These are phyloP conservation scores for Oscarella lobularis DNA, from an alignment of 37 sponge, comb jelly and placozoan genomes.

Conservation along the genomic window DNA sequence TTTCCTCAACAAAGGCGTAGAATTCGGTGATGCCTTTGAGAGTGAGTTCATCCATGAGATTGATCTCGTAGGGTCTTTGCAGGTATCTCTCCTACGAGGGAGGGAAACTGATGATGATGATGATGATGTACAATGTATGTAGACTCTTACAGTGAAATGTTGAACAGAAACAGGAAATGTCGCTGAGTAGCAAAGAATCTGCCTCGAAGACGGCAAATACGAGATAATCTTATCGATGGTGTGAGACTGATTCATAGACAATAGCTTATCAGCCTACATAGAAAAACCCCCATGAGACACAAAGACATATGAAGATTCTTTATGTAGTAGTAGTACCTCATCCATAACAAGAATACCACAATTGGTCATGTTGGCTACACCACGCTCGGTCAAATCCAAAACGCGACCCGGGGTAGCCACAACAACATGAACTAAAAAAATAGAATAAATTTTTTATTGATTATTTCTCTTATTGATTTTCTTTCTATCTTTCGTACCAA, in stretches of 20 bases:
- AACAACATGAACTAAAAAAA: constrained; percentile 55
- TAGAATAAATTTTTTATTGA: background rate
- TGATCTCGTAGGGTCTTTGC: constrained; percentile 71
- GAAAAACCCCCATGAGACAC: background rate
- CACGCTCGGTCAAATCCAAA: constrained; percentile 79
- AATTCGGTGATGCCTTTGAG: constrained; percentile 88
- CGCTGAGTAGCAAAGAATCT: constrained; percentile 85
- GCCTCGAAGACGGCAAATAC: constrained; percentile 58
- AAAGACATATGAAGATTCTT: background rate
- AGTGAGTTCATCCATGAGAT: constrained; percentile 94
- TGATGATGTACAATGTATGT: background rate
- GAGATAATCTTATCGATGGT: constrained; percentile 64
- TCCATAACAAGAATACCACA: constrained; percentile 88
- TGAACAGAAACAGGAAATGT: constrained; percentile 84
- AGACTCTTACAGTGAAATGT: constrained; percentile 56
- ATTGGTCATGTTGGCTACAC: constrained; percentile 65
- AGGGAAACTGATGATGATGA: constrained; percentile 1
- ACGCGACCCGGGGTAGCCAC: constrained; percentile 89
- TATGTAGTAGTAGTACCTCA: constrained; percentile 26
- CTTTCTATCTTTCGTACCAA: too few species aligned
- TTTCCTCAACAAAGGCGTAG: constrained; percentile 93
- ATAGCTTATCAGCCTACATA: constrained; percentile 75
- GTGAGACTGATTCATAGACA: constrained; percentile 71
- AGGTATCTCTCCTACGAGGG: constrained; percentile 73
- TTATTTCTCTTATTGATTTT: too few species aligned